Conservation (phyloP, 2,888 invertebrate species). For the Heliothis peltigera region DNA sequence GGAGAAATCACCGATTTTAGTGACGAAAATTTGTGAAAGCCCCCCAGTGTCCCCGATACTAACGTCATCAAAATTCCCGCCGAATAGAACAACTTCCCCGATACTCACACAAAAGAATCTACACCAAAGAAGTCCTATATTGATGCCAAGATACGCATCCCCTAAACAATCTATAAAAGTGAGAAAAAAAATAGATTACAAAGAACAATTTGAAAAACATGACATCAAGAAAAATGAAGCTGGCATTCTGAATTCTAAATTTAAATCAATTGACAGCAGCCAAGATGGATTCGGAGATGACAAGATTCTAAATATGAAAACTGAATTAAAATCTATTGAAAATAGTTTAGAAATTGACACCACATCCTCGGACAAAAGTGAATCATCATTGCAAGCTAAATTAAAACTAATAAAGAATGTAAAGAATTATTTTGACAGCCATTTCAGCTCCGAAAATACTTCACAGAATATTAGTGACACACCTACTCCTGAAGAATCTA, state of each 20-base stretch:
- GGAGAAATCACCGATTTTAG: slow-evolving; percentile 68
- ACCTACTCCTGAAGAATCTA: slow-evolving; percentile 70
- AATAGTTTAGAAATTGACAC: background rate
- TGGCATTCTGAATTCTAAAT: background rate
- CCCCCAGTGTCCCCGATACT: slow-evolving; percentile 68
- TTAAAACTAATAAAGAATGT: slow-evolving; percentile 68
- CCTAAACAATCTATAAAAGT: slow-evolving; percentile 66
- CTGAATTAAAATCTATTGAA: background rate
- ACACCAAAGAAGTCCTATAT: slow-evolving; percentile 74
- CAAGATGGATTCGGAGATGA: background rate
- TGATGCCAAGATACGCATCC: slow-evolving; percentile 66
- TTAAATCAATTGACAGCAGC: slow-evolving; percentile 11
- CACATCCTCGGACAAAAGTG: slow-evolving; percentile 29
- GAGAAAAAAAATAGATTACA: slow-evolving; percentile 72
- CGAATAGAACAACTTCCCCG: slow-evolving; percentile 65
- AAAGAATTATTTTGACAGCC: slow-evolving; percentile 77
- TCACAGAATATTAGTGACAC: slow-evolving; percentile 79
- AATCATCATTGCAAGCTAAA: slow-evolving; percentile 45
- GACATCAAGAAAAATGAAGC: background rate
- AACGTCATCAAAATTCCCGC: slow-evolving; percentile 38
- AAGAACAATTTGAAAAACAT: slow-evolving; percentile 15
- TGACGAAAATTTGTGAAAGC: slow-evolving; percentile 33
- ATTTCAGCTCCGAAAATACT: slow-evolving; percentile 76
- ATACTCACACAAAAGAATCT: slow-evolving; percentile 58
- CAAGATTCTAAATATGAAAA: background rate